Percentiles rank a stretch among this genome's conserved stretches.
Evolutionary conservation across 2,113 vertebrate species (phyloP).

Genomic region (Todiramphus saurophagus): DNA sequence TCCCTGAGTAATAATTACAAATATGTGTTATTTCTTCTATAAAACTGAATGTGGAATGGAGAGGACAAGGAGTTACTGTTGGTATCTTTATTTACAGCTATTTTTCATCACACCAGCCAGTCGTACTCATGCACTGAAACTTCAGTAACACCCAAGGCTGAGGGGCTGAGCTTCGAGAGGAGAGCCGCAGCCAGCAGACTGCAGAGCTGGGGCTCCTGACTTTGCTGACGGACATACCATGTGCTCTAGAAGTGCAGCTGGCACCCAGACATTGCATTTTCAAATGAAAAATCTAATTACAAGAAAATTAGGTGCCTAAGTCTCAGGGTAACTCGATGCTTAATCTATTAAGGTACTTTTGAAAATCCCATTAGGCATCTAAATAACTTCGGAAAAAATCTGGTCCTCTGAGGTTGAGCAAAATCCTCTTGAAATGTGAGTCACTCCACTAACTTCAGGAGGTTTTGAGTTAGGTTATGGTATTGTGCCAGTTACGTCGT

Average conservation of each 20-base stretch:
- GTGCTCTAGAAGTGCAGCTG: neutral
- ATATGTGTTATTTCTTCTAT: neutral
- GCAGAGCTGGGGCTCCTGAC: neutral
- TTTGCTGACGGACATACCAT: neutral
- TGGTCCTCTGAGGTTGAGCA: neutral
- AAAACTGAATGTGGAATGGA: neutral
- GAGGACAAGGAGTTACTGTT: neutral
- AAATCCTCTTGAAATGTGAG: neutral
- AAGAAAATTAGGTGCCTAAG: neutral
- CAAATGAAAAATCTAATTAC: neutral
- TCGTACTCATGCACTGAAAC: neutral
- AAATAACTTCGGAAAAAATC: neutral
- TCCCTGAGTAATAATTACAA: neutral
- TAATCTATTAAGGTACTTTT: neutral
- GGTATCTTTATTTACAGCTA: neutral
- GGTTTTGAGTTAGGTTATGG: neutral
- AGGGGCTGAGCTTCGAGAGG: neutral
- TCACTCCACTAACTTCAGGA: neutral
- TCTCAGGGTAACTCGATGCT: neutral
- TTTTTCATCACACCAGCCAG: neutral
- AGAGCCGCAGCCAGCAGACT: neutral
- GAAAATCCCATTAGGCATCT: neutral
- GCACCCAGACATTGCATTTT: neutral
- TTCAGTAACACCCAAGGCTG: neutral
- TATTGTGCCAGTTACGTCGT: neutral